These are phyloP conservation scores for Eulemur coronatus DNA, from an alignment of 2,797 vertebrate genomes.

Conservation along the genomic window DNA sequence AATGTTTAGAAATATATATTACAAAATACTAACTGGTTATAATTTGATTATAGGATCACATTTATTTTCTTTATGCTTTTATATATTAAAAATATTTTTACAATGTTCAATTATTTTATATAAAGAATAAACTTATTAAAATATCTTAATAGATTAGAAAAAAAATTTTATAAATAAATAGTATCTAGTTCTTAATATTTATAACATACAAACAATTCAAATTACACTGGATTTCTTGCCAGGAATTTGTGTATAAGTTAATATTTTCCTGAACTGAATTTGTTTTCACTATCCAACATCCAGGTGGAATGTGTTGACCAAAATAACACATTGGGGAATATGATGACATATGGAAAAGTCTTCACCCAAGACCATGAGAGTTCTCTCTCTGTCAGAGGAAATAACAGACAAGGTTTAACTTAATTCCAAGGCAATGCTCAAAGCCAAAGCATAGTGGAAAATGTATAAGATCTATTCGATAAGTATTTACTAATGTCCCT, in stretches of 20 bases:
- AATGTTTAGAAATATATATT: not conserved
- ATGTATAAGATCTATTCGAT: not conserved
- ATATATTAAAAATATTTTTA: not conserved
- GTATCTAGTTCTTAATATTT: not conserved
- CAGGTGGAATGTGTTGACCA: not conserved
- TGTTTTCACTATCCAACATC: not conserved
- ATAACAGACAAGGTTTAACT: not conserved
- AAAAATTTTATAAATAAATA: not conserved
- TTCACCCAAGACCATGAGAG: not conserved
- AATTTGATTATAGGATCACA: not conserved
- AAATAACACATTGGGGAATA: slow-evolving; percentile 16
- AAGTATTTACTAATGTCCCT: not conserved
- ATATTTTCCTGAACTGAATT: not conserved
- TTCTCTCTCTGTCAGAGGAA: not conserved
- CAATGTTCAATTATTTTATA: not conserved
- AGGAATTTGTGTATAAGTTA: not conserved
- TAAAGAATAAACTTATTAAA: slow-evolving; percentile 1
- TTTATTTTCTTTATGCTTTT: slow-evolving; percentile 11
- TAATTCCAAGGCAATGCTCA: not conserved
- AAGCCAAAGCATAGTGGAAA: not conserved
- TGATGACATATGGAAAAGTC: not conserved
- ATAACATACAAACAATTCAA: not conserved
- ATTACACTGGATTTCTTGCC: not conserved
- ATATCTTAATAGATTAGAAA: not conserved
- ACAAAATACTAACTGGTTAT: not conserved